Base-by-base conservation (phyloP, 2,113 vertebrate species). In the Eptesicus fuscus region DNA sequence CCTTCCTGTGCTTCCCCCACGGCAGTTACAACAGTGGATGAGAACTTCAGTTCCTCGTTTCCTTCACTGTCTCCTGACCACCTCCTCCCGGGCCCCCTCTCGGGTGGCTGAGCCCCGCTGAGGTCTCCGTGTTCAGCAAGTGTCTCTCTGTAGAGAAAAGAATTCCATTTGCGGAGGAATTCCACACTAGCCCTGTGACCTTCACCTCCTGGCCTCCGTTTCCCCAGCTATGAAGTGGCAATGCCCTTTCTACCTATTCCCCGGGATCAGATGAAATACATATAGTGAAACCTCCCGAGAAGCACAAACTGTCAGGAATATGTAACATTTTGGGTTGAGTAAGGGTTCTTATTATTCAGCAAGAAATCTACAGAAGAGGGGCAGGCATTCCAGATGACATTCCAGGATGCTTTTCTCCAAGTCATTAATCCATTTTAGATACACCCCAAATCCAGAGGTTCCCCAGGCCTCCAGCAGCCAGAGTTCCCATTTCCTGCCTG, bases 1-100 rank as follows among this genome's bases (percentile, higher is more conserved):
- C 16, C 4, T 44, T 22, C 16, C 4, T 44, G 59, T 12, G 11
- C n/a, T 37, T 61, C 51, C 22, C 83, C 56, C 44, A 0, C 2
- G 69, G n/a, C 9, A 25, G 14, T 25, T 44, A 2, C 0, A 53
- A 10, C 2, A 12, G 30, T 5, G 1, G 1, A 17, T 23, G 51
- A 35, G 32, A 42, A 22, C 53, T 56, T 37, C 35, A 22, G 16
- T 30, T 40, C 73, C 23, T 9, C 1, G 1, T 42, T 87, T 14
- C 32, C 2, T 17, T 67, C 2, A 3, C 5, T 7, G 7, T 69
- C 49, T 14, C 12, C 87, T 10, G 0, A 17, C 44, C 5, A 4
- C 76, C 47, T 30, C 23, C 53, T 71, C 44, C 63, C 30, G 37
- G 49, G 1, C 7, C 4, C 32, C 32, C 22, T 37, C 4, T 42